phyloP scores from a whole-genome alignment of 2,113 vertebrate species.

The Ceyx melanurus region DNA sequence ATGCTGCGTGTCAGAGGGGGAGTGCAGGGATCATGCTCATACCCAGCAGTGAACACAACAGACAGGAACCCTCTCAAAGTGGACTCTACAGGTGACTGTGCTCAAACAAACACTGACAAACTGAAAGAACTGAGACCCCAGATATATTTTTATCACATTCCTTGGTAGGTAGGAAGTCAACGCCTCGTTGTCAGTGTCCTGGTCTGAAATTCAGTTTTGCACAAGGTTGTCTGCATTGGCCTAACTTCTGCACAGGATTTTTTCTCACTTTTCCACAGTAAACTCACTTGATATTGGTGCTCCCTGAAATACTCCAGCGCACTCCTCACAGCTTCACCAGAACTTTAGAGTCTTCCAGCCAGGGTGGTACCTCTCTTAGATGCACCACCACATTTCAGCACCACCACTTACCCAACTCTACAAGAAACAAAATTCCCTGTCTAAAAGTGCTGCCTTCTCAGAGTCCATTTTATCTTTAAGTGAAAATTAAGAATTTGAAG shows the following conservation, averaged over 20 bases:
- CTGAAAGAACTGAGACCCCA: neutral
- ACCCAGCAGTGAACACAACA: neutral
- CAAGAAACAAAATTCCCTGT: neutral
- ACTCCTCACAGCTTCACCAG: neutral
- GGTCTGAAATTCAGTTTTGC: neutral
- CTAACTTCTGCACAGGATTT: neutral
- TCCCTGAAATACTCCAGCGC: neutral
- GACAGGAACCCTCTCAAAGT: neutral
- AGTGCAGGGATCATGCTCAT: neutral
- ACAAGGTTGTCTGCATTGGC: neutral
- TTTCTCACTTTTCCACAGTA: neutral
- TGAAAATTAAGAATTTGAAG: neutral
- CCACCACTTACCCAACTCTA: neutral
- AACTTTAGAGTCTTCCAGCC: neutral
- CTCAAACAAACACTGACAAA: neutral
- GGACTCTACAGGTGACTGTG: neutral
- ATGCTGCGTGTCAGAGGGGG: neutral
- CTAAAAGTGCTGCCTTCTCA: neutral
- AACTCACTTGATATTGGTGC: neutral
- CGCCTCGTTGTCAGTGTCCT: neutral
- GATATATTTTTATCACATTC: neutral
- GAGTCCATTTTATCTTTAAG: neutral
- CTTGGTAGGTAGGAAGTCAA: neutral
- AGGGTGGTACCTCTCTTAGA: neutral
- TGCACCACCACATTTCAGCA: neutral